These are phyloP conservation scores for Rhogogaster chlorosoma DNA, from an alignment of 2,888 invertebrate genomes.

Conservation along the genomic window DNA sequence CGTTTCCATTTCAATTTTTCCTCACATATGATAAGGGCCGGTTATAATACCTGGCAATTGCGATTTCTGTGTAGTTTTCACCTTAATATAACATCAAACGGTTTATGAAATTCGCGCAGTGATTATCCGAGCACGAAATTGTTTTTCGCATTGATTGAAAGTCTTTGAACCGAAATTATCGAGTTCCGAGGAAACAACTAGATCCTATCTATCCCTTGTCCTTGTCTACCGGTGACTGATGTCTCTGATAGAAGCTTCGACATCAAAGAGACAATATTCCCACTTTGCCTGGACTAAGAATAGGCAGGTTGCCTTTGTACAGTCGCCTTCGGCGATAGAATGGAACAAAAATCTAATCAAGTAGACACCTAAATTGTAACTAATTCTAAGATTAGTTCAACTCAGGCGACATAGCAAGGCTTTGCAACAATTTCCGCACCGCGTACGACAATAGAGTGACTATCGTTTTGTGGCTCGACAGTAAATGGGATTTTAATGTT, in stretches of 20 bases:
- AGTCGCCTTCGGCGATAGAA: background rate
- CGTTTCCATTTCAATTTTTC: background rate
- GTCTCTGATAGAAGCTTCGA: constrained; percentile 1
- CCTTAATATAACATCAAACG: background rate
- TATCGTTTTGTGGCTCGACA: background rate
- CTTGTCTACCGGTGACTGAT: background rate
- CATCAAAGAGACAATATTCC: constrained; percentile 20
- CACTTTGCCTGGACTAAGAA: constrained; percentile 7
- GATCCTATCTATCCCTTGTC: background rate
- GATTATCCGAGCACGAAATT: background rate
- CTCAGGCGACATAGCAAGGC: background rate
- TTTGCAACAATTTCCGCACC: background rate
- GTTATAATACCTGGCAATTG: background rate
- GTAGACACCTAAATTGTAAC: background rate
- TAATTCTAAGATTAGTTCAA: background rate
- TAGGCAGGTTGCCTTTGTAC: background rate
- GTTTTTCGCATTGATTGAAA: background rate
- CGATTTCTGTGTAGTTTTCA: background rate
- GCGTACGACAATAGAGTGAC: background rate
- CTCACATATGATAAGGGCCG: background rate
- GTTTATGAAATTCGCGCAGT: background rate
- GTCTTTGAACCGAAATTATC: background rate
- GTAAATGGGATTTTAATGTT: background rate
- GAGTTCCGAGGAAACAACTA: background rate
- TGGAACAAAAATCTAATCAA: background rate